Percentiles rank a stretch among this genome's conserved stretches.
Conservation (phyloP, 2,797 vertebrate genomes). For the Molossus alvarezi region DNA sequence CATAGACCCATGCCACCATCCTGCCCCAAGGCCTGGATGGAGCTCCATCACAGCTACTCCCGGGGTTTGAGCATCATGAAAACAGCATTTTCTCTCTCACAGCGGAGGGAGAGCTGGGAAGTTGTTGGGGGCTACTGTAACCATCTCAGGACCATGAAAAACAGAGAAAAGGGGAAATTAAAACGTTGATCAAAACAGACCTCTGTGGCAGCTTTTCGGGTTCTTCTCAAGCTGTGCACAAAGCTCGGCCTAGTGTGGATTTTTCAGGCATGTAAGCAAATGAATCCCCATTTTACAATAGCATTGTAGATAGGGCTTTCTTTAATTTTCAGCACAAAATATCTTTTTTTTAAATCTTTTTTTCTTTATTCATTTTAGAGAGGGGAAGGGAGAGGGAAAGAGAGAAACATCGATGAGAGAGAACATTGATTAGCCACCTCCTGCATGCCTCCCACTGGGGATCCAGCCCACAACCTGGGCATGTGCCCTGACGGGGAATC, state of each 20-base stretch:
- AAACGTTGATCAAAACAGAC: neutral
- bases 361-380: too few species aligned
- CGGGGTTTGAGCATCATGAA: neutral
- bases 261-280: conserved; percentile 3
- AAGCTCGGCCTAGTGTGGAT: neutral
- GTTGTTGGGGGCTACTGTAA: neutral
- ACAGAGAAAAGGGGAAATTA: neutral
- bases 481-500: too few species aligned
- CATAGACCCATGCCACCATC: neutral
- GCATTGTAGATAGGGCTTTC: neutral
- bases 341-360: too few species aligned
- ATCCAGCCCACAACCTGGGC: too few species aligned
- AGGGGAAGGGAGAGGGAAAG: too few species aligned
- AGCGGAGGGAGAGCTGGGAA: neutral
- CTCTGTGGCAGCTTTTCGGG: neutral
- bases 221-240: neutral
- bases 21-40: too few species aligned
- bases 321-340: neutral
- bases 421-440: too few species aligned
- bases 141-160: neutral
- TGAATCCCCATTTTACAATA: neutral
- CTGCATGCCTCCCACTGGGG: too few species aligned
- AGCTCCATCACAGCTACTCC: neutral
- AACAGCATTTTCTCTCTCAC: neutral
- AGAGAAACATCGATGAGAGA: too few species aligned